Percentiles rank a stretch among this genome's conserved stretches.
phyloP scores from a whole-genome alignment of 2,888 invertebrate genomes.

The Trichogramma dendrolimi region DNA sequence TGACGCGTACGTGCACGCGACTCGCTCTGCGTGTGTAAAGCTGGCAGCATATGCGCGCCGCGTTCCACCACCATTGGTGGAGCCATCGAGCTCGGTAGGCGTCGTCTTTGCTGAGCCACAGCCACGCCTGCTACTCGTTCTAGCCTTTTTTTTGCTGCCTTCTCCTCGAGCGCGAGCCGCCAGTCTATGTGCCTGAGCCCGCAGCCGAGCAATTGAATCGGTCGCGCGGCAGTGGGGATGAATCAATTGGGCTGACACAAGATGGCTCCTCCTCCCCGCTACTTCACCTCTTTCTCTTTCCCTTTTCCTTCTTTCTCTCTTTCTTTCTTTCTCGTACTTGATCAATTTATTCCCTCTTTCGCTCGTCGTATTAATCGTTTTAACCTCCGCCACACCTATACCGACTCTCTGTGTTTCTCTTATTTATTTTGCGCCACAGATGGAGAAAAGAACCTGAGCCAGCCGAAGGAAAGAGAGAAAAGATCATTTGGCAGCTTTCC shows the following conservation, averaged over 20 bases:
- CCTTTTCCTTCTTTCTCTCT: slow-evolving; percentile 10
- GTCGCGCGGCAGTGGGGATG: slow-evolving; percentile 40
- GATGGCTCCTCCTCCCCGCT: slow-evolving; percentile 51
- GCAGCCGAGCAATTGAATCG: slow-evolving; percentile 9
- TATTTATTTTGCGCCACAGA: too few relatives aligned
- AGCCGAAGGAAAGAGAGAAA: background rate
- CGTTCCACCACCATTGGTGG: slow-evolving; percentile 39
- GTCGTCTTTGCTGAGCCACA: slow-evolving; percentile 22
- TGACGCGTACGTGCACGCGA: too few relatives aligned
- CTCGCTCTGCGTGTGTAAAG: too few relatives aligned
- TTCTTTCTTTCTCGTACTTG: background rate
- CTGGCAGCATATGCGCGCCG: background rate
- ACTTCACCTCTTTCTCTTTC: slow-evolving; percentile 29
- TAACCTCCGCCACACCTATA: background rate
- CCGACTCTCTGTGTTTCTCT: background rate
- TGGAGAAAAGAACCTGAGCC: too few relatives aligned
- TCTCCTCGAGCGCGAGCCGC: background rate
- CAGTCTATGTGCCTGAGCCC: slow-evolving; percentile 40
- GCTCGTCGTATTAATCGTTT: slow-evolving; percentile 25
- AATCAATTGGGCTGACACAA: slow-evolving; percentile 53
- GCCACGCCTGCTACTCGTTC: slow-evolving; percentile 33
- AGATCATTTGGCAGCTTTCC: slow-evolving; percentile 24
- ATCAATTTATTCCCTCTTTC: slow-evolving; percentile 22
- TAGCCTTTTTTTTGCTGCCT: background rate
- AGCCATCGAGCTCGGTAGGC: slow-evolving; percentile 13